Evolutionary conservation across 2,888 invertebrate species (phyloP), one percentile per base, ranked within the genome.

Genomic region (Leptothorax acervorum): DNA sequence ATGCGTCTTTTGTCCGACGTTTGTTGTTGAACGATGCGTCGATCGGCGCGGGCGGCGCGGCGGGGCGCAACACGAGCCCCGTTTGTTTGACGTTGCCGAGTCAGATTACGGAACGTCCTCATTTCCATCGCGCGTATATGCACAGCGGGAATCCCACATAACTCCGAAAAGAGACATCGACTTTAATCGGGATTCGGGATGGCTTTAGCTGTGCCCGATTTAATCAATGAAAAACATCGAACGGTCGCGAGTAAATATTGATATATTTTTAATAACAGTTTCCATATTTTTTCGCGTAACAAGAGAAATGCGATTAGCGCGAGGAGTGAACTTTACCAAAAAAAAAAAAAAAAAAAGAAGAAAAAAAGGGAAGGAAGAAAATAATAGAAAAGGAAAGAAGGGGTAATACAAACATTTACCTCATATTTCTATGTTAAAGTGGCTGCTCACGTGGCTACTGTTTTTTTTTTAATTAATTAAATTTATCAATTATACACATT

Each of bases 1-100:
- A 60, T 60, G 57, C 62, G 62, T 75, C 82, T 82, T 78, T 82
- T 82, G 82, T 76, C 12, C 76, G 63, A 63, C 53, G 42, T 35
- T 53, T 62, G 75, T 63, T 82, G 35, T 35, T 23, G 75, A 82
- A 82, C 63, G 78, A 45, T 53, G 76, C 45, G 76, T 42, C 78
- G 18, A 79, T 71, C 57, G 57, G 35, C 73, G 39, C 23, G 23
- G 23, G 60, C 57, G 57, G 35, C 73, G 39, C 23, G 23, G 23
- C 23, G 39, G n/a, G 18, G 31, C 45, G 53, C 70, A 68, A 60
- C 60, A 31, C 48, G 35, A 60, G 15, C 35, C 15, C 70, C 23
- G 23, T 23, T 23, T 23, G 79, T 79, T 70, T 45, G 57, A 53
- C 23, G 42, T 31, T 11, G 23, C 45, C 35, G 23, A 23, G 42